These are phyloP conservation scores for Silurus meridionalis DNA, from an alignment of 2,113 vertebrate genomes.

Conservation along the genomic window DNA sequence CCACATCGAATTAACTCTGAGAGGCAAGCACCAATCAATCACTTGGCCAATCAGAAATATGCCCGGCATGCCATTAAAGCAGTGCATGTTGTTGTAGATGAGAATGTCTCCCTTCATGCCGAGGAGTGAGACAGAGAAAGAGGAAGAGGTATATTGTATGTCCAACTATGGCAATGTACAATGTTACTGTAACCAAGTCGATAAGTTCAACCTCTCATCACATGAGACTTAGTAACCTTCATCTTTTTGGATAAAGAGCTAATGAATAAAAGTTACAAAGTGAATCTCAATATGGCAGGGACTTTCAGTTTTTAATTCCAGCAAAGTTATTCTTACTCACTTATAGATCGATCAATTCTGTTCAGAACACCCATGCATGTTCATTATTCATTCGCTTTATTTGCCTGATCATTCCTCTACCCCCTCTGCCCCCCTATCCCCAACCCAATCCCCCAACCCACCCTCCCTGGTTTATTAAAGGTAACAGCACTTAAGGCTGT, in stretches of 20 bases:
- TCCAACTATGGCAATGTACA: not conserved
- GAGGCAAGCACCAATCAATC: slow-evolving; percentile 31
- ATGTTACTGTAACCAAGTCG: not conserved
- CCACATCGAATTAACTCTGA: slow-evolving; percentile 25
- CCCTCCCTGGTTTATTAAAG: slow-evolving; percentile 57
- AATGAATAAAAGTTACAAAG: slow-evolving; percentile 8
- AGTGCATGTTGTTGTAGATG: not conserved
- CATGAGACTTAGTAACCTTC: not conserved
- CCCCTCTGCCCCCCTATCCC: not conserved
- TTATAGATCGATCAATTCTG: slow-evolving; percentile 43
- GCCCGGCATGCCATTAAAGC: not conserved
- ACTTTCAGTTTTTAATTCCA: slow-evolving; percentile 8
- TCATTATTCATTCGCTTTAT: slow-evolving; percentile 48
- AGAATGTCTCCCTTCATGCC: not conserved
- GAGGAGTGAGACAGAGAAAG: not conserved
- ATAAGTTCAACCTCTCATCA: not conserved
- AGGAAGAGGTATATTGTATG: not conserved
- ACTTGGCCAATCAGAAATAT: slow-evolving; percentile 28
- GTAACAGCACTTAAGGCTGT: slow-evolving; percentile 63
- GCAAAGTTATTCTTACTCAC: slow-evolving; percentile 35
- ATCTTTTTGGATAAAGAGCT: slow-evolving; percentile 22
- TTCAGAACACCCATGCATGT: slow-evolving; percentile 34
- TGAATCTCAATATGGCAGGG: not conserved
- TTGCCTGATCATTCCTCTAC: slow-evolving; percentile 45
- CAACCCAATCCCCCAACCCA: slow-evolving; percentile 55